A percentile compares a stretch with the other conserved stretches of the same genome.
Conservation (phyloP, 2,888 invertebrate genomes). For the Ommatoiulus sabulosus region DNA sequence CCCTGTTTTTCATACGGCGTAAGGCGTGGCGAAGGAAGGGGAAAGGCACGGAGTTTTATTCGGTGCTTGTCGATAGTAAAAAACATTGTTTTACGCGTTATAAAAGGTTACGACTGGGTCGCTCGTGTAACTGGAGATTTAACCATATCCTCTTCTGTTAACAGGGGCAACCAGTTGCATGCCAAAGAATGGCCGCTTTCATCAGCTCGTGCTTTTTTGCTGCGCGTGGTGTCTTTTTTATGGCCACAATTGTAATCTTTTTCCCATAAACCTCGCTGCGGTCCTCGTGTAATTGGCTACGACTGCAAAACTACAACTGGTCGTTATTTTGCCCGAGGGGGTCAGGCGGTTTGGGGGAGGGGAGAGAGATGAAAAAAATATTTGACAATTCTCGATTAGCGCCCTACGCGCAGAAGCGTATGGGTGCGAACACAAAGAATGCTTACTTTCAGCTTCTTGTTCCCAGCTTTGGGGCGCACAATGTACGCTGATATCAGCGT, state of each 20-base stretch:
- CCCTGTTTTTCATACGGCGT: not conserved
- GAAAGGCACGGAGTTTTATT: not conserved
- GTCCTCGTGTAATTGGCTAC: slow-evolving; percentile 6
- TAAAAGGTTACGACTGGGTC: not conserved
- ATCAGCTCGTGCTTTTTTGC: not conserved
- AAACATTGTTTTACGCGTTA: slow-evolving; percentile 3
- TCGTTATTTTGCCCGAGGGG: not conserved
- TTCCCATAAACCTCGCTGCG: slow-evolving; percentile 18
- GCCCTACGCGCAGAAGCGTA: no score
- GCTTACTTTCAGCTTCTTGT: no score
- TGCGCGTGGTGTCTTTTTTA: not conserved
- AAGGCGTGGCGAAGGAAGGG: slow-evolving; percentile 27
- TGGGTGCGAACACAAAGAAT: no score
- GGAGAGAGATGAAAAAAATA: not conserved
- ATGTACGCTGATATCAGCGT: no score
- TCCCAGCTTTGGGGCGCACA: no score
- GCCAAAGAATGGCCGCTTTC: slow-evolving; percentile 10
- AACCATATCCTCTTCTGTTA: slow-evolving; percentile 29
- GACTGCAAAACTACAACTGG: slow-evolving; percentile 4
- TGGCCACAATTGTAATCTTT: slow-evolving; percentile 27
- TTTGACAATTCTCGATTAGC: not conserved
- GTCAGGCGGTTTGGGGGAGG: not conserved
- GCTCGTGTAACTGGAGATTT: slow-evolving; percentile 19
- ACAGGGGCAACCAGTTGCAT: not conserved
- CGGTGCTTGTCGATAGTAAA: not conserved